A percentile compares a stretch with the other conserved stretches of the same genome.
Conservation (phyloP, 1,140 invertebrate genomes). For the Eufriesea mexicana region DNA sequence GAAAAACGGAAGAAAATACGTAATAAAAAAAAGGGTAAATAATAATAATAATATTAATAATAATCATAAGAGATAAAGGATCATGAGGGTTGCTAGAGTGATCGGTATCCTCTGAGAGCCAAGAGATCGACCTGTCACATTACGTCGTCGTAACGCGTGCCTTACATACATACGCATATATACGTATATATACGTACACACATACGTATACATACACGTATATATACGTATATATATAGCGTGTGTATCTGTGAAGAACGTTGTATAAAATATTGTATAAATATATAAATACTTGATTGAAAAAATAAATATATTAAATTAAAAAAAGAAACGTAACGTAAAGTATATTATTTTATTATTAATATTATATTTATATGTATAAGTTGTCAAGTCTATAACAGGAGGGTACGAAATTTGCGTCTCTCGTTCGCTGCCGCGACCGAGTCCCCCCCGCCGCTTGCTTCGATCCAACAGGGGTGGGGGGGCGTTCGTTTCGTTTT, state of each 20-base stretch:
- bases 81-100: constrained; percentile 51
- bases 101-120: constrained; percentile 77
- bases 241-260: constrained; percentile 73
- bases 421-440: constrained; percentile 28
- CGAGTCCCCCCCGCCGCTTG: neutral
- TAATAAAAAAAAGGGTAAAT: constrained; percentile 20
- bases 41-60: constrained; percentile 5
- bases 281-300: constrained; percentile 81
- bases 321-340: constrained; percentile 79
- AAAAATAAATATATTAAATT: constrained; percentile 82
- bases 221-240: constrained; percentile 51
- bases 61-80: neutral
- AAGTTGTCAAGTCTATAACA: constrained; percentile 64
- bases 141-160: constrained; percentile 59
- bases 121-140: constrained; percentile 78
- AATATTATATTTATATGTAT: constrained; percentile 63
- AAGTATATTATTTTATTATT: constrained; percentile 71
- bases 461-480: neutral
- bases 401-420: constrained; percentile 48
- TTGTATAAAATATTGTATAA: constrained; percentile 82
- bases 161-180: constrained; percentile 11
- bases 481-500: neutral
- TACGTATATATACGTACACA: neutral
- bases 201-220: neutral
- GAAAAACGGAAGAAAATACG: constrained; percentile 42